phyloP scores from a whole-genome alignment of 2,888 invertebrate species.

The Plebejus melissa region DNA sequence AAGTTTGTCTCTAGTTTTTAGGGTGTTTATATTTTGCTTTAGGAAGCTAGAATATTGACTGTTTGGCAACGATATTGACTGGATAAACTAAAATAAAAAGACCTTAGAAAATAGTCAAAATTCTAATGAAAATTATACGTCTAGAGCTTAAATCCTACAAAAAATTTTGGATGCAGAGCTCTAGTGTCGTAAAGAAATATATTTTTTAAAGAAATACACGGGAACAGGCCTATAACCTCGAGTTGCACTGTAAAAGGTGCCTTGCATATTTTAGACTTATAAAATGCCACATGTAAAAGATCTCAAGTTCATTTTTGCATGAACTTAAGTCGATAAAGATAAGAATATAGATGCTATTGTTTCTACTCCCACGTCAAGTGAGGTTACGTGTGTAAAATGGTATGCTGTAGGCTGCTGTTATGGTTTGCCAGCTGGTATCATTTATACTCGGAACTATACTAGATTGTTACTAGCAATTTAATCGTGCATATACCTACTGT shows the following conservation, averaged over 20 bases:
- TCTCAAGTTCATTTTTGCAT: slow-evolving; percentile 8
- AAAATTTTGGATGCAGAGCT: too few species aligned
- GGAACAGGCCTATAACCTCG: not conserved
- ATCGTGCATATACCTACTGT: too few species aligned
- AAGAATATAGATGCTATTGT: not conserved
- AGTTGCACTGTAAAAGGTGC: not conserved
- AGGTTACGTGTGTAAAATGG: not conserved
- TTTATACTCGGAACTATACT: not conserved
- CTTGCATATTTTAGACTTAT: not conserved
- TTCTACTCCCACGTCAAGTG: not conserved
- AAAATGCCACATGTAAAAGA: not conserved
- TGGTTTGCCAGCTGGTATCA: not conserved
- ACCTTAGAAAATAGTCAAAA: too few species aligned
- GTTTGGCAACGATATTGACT: too few species aligned
- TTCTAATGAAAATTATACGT: too few species aligned
- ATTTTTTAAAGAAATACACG: not conserved
- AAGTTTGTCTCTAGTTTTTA: too few species aligned
- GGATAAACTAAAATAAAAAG: too few species aligned
- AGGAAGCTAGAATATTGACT: too few species aligned
- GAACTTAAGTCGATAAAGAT: not conserved
- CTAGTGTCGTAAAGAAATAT: too few species aligned
- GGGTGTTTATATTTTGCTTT: too few species aligned
- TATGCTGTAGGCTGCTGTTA: slow-evolving; percentile 11
- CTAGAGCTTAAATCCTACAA: too few species aligned
- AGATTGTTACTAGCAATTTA: not conserved